Evolutionary conservation across 2,888 invertebrate species (phyloP), one percentile per base, ranked within the genome.

Genomic region (Pogonocherus hispidulus): DNA sequence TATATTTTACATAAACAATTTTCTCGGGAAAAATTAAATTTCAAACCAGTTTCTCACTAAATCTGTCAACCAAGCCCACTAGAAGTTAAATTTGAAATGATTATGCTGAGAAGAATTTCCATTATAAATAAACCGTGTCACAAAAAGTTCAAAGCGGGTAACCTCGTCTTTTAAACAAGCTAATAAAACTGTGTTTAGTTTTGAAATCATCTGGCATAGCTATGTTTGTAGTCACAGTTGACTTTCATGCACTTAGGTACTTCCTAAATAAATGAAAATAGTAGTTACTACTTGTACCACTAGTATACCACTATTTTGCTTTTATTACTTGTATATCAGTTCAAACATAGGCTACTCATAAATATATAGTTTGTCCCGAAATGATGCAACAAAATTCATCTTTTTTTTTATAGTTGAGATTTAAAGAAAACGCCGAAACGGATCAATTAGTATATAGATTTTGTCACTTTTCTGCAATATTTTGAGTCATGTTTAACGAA

Each of bases 161-260:
- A 27, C 32, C 37, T 16, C 22, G 32, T 35, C 37, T 63, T 55
- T 63, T 55, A 32, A 27, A 11, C 20, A n/a, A 18, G 55, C 59
- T 59, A 66, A 66, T 66, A 59, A 59, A 59, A 27, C 4, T 52
- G 49, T 67, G 63, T 67, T 67, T 67, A 57, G 51, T 57, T 52
- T 56, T 49, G 51, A 57, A n/a, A 52, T 67, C 67, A 67, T 67
- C 67, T 67, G 67, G 67, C 46, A 22, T 23, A 23, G 18, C 20
- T 16, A 14, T 46, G 44, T 46, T 54, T 63, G 54, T 44, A 54
- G 23, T 22, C 32, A 16, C 22, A 55, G 55, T 47, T 47, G 63
- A 47, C 55, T 47, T 55, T 55, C 23, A 47, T 23, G 63, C 35
- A 44, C 59, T 60, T 32, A 35, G 11, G 20, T 19, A 60, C 66